phyloP scores from a whole-genome alignment of 2,113 vertebrate species.

The Takifugu flavidus region DNA sequence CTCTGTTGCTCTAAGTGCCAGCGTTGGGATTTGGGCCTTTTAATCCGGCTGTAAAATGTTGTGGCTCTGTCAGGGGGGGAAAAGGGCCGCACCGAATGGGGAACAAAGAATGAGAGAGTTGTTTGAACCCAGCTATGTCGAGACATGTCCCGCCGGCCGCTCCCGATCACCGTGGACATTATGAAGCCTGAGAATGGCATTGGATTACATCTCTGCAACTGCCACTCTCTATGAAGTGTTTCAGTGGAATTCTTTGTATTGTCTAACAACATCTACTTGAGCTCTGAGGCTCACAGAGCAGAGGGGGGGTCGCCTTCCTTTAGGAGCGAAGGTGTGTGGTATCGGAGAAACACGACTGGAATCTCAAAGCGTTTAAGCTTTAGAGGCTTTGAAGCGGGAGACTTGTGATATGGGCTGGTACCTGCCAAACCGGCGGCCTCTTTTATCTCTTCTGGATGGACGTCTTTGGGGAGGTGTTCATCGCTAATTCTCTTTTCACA shows the following conservation, averaged over 20 bases:
- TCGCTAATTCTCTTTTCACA: slow-evolving; percentile 25
- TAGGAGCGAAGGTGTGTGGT: slow-evolving; percentile 72
- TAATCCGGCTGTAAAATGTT: slow-evolving; percentile 80
- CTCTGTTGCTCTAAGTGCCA: slow-evolving; percentile 75
- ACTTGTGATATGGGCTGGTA: slow-evolving; percentile 40
- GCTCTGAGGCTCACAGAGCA: slow-evolving; percentile 61
- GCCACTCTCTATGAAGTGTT: slow-evolving; percentile 81
- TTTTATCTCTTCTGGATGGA: slow-evolving; percentile 20
- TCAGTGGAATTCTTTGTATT: slow-evolving; percentile 81
- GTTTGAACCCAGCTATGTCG: slow-evolving; percentile 77
- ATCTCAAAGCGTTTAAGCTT: slow-evolving; percentile 71
- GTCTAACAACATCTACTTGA: slow-evolving; percentile 79
- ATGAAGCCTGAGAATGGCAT: slow-evolving; percentile 81
- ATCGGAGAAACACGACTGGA: slow-evolving; percentile 66
- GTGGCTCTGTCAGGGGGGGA: slow-evolving; percentile 67
- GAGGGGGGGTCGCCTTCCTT: slow-evolving; percentile 27
- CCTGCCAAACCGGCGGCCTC: slow-evolving; percentile 38
- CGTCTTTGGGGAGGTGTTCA: slow-evolving; percentile 3
- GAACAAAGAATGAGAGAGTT: slow-evolving; percentile 78
- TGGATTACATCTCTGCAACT: slow-evolving; percentile 81
- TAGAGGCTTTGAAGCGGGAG: slow-evolving; percentile 63
- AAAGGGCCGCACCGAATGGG: slow-evolving; percentile 73
- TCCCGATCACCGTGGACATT: slow-evolving; percentile 75
- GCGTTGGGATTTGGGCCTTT: slow-evolving; percentile 74
- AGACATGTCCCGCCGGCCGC: slow-evolving; percentile 75